Conservation (phyloP, 2,888 invertebrate genomes). For the Platycnemis pennipes region DNA sequence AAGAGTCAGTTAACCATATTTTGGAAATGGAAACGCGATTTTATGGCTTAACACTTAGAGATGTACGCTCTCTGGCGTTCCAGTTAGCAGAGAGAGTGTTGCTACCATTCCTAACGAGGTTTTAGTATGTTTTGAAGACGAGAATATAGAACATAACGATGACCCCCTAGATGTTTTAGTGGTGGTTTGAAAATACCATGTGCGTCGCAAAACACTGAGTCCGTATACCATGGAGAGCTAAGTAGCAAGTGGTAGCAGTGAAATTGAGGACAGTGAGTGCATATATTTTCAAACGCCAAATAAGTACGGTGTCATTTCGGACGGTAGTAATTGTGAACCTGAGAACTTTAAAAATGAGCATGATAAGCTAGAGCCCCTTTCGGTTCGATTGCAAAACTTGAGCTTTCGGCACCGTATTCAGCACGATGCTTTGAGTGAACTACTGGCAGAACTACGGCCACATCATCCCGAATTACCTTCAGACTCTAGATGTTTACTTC, state of each 20-base stretch:
- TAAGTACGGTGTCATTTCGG: too few relatives aligned
- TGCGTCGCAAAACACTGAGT: too few relatives aligned
- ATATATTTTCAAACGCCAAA: too few relatives aligned
- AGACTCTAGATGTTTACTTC: not conserved
- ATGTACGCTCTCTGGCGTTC: not conserved
- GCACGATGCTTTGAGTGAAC: not conserved
- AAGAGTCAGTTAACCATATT: conserved; percentile 35
- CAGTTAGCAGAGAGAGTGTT: not conserved
- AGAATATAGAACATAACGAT: too few relatives aligned
- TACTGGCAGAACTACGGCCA: conserved; percentile 69
- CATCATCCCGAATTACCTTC: conserved; percentile 65
- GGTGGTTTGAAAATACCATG: too few relatives aligned
- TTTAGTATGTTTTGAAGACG: too few relatives aligned
- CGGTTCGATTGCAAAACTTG: not conserved
- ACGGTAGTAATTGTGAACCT: too few relatives aligned
- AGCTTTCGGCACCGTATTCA: not conserved
- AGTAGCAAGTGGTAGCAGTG: too few relatives aligned
- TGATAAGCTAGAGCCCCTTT: not conserved
- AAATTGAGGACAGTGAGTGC: too few relatives aligned
- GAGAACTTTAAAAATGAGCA: not conserved
- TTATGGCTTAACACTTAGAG: not conserved
- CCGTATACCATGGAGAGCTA: too few relatives aligned
- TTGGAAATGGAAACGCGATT: conserved; percentile 23
- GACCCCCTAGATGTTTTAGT: too few relatives aligned
- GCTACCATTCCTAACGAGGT: too few relatives aligned